Conservation (phyloP, 2,113 vertebrate species). For the Saguinus midas region DNA sequence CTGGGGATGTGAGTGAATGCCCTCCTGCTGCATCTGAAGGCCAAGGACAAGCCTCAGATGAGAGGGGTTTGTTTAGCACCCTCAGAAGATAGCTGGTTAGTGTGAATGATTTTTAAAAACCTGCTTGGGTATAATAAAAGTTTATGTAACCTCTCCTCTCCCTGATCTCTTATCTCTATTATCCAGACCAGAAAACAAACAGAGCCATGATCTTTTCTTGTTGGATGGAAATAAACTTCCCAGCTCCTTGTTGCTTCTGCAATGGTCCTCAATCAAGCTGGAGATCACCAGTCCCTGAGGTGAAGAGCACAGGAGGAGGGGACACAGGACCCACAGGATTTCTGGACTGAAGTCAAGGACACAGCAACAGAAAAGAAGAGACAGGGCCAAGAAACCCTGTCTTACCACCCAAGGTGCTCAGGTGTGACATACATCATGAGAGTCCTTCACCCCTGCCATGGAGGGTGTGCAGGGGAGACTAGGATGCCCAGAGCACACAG, state of each 20-base stretch:
- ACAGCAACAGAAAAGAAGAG: too few relatives aligned
- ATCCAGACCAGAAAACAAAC: neutral
- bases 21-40: neutral
- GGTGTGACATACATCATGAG: accelerated
- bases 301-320: neutral
- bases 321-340: neutral
- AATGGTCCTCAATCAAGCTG: accelerated
- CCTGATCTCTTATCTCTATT: neutral
- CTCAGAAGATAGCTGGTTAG: neutral
- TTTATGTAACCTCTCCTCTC: neutral
- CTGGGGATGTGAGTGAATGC: accelerated
- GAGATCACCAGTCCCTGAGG: neutral
- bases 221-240: neutral
- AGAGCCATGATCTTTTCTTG: neutral
- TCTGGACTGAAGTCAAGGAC: neutral
- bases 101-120: neutral
- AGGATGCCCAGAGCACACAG: neutral
- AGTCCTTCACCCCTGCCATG: neutral
- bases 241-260: neutral
- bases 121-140: neutral
- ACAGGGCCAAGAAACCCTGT: neutral
- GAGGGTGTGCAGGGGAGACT: neutral
- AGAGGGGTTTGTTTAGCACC: neutral
- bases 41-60: neutral
- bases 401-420: neutral